Base-by-base conservation (phyloP, 2,113 vertebrate genomes). In the Oryzias curvinotus region DNA sequence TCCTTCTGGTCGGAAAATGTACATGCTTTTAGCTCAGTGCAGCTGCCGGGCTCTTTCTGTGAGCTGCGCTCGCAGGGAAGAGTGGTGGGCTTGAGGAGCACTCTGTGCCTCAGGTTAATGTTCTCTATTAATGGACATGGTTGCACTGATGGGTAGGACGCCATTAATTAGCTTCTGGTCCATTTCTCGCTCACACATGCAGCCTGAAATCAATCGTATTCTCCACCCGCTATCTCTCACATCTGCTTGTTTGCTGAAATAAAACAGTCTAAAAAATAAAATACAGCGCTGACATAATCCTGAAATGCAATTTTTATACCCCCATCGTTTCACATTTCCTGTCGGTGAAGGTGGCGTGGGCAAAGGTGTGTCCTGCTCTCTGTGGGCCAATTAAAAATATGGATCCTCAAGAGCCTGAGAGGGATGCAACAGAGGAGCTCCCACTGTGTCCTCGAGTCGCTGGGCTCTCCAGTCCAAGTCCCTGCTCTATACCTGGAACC, bases 91-190 rank as follows among this genome's bases (percentile, higher is more conserved):
- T 75, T 71, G 81, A 87, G 89, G 77, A 90, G 88, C 88, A 88
- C 90, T 91, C 82, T 92, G 90, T 92, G 80, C 89, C 86, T 84
- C 83, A 89, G 90, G 90, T 92, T 93, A 91, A 92, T 93, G 92
- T 91, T 92, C 90, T 90, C 89, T 90, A 90, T 91, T 93, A 92
- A 92, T 88, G 90, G 88, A 91, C 85, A 89, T 68, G 80, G 78
- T 77, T 72, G 85, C 62, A 69, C 82, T 84, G 82, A 89, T 87
- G 76, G 80, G 81, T 86, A 83, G 82, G 86, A 87, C 82, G 80
- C 87, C 85, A 84, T 90, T 91, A 89, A 91, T 92, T 89, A 92
- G 73, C 88, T 87, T 84, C 83, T 85, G 85, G 81, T 90, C 86
- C 87, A 91, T 90, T 90, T 90, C 85, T 89, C 80, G 76, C 86